These are phyloP conservation scores for Leptopilina myrica DNA, from an alignment of 2,888 invertebrate genomes.

Conservation along the genomic window DNA sequence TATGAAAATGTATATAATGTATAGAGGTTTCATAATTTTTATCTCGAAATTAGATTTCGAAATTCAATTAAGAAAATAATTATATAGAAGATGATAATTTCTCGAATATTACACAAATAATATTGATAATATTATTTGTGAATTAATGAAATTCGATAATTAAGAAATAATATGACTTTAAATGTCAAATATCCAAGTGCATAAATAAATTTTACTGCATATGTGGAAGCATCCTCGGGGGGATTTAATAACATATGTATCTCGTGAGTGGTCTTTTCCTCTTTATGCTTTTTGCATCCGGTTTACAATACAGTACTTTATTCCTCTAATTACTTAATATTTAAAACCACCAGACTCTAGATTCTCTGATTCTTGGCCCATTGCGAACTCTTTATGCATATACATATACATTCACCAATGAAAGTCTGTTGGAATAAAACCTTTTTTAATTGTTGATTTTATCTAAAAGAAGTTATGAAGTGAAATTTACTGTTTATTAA, in stretches of 20 bases:
- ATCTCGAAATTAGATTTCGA: too few relatives aligned
- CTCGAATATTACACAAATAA: too few relatives aligned
- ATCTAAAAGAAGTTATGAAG: slow-evolving; percentile 12
- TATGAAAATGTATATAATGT: too few relatives aligned
- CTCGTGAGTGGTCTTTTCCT: slow-evolving; percentile 23
- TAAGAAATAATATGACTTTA: too few relatives aligned
- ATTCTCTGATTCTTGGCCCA: slow-evolving; percentile 15
- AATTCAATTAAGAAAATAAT: too few relatives aligned
- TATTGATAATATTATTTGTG: too few relatives aligned
- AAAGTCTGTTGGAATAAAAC: not conserved
- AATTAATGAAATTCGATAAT: too few relatives aligned
- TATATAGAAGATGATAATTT: too few relatives aligned
- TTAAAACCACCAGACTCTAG: slow-evolving; percentile 19
- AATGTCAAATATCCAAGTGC: not conserved
- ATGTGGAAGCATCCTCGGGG: not conserved
- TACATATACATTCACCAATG: not conserved
- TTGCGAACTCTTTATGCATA: not conserved
- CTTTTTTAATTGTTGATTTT: slow-evolving; percentile 12
- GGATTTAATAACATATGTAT: not conserved
- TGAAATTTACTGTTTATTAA: slow-evolving; percentile 15
- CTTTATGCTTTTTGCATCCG: slow-evolving; percentile 17
- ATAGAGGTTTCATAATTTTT: too few relatives aligned
- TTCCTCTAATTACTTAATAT: slow-evolving; percentile 30
- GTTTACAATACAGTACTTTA: slow-evolving; percentile 19
- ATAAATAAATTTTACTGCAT: not conserved